phyloP scores from a whole-genome alignment of 64 coral and sea anemone genomes.

The Acropora tenuis region DNA sequence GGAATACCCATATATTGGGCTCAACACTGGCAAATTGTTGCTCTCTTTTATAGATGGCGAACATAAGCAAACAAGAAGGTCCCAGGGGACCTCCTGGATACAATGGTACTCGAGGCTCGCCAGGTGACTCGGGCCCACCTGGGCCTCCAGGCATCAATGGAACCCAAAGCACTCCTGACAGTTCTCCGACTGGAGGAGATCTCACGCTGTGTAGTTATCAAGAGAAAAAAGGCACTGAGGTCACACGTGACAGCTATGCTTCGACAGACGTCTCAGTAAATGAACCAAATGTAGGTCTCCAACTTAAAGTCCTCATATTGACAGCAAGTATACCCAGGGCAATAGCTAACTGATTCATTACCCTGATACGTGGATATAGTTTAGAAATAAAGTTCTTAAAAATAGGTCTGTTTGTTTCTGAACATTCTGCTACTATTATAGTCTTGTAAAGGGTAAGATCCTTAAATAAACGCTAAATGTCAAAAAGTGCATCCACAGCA shows the following conservation, averaged over 20 bases:
- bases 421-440: no score
- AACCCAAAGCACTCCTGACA: conserved; percentile 1
- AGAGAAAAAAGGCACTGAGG: background rate
- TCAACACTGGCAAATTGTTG: background rate
- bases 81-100: conserved; percentile 1
- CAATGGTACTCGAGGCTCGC: background rate
- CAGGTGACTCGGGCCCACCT: background rate
- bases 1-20: no score
- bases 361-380: no score
- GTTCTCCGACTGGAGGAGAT: background rate
- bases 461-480: no score
- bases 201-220: background rate
- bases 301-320: no score
- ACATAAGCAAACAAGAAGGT: background rate
- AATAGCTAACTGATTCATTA: no score
- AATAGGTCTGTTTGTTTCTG: no score
- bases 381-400: no score
- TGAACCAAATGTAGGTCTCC: background rate
- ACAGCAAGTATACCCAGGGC: no score
- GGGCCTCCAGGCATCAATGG: conserved; percentile 9
- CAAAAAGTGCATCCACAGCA: no score
- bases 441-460: no score
- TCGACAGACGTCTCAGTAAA: background rate
- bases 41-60: no score
- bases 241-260: background rate